Conservation (phyloP, 2,797 vertebrate genomes). For the Peromyscus nudipes region DNA sequence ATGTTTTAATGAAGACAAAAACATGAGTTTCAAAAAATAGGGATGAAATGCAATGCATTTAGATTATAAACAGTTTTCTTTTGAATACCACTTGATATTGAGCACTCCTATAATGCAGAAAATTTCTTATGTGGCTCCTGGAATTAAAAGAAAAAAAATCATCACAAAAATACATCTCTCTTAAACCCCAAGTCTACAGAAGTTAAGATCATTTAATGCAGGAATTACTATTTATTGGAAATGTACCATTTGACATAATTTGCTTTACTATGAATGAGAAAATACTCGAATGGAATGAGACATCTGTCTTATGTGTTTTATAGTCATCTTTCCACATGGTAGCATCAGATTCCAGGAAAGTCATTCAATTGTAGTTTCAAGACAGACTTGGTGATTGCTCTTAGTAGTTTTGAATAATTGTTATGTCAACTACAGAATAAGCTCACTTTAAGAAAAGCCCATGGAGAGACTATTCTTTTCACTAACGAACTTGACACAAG, state of each 20-base stretch:
- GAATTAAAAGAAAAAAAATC: neutral
- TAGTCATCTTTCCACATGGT: neutral
- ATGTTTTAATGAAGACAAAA: conserved; percentile 9
- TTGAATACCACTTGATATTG: neutral
- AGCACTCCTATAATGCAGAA: conserved; percentile 15
- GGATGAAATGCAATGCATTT: conserved; percentile 1
- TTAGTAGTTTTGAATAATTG: neutral
- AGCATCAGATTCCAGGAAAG: neutral
- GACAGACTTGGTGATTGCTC: neutral
- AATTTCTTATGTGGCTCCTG: neutral
- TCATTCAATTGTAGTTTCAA: neutral
- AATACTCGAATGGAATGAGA: neutral
- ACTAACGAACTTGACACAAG: neutral
- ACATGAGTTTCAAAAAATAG: neutral
- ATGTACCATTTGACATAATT: conserved; percentile 32
- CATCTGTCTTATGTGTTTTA: neutral
- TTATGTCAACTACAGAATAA: conserved; percentile 26
- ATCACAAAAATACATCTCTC: neutral
- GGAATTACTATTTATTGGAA: conserved; percentile 12
- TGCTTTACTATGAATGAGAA: conserved; percentile 18
- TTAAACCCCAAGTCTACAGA: neutral
- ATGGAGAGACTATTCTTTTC: neutral
- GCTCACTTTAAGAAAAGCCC: neutral
- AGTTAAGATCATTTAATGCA: conserved; percentile 11
- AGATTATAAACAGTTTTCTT: neutral